A percentile compares a stretch with the other conserved stretches of the same genome.
Evolutionary conservation across 2,113 vertebrate genomes (phyloP).

Genomic region (Oreotragus oreotragus): DNA sequence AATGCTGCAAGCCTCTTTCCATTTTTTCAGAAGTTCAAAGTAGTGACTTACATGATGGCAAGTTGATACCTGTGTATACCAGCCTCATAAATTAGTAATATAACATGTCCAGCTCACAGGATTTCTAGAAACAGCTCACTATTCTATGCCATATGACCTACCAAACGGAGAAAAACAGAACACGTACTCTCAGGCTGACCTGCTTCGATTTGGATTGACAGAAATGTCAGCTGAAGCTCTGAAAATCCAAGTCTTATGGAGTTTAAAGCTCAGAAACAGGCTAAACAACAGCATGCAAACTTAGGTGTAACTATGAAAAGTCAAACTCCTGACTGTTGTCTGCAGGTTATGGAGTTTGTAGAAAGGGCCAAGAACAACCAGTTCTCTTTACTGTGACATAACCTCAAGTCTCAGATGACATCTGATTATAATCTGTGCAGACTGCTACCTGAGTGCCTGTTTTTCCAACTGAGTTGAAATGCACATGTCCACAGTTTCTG

Average conservation of each 20-base stretch:
- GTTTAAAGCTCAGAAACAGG: not conserved
- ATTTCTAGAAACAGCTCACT: not conserved
- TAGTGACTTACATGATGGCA: not conserved
- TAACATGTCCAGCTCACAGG: not conserved
- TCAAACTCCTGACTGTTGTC: not conserved
- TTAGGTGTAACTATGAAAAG: not conserved
- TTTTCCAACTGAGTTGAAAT: slow-evolving; percentile 38
- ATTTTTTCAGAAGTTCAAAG: not conserved
- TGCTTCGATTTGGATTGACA: not conserved
- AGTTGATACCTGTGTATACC: not conserved
- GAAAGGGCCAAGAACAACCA: slow-evolving; percentile 2
- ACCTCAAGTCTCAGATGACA: slow-evolving; percentile 43
- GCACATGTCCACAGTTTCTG: not conserved
- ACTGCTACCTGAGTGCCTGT: slow-evolving; percentile 12
- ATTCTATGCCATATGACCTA: not conserved
- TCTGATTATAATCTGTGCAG: slow-evolving; percentile 47
- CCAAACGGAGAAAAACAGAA: not conserved
- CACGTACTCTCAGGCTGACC: not conserved
- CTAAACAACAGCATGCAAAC: not conserved
- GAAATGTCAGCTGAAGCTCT: slow-evolving; percentile 23
- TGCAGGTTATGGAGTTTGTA: not conserved
- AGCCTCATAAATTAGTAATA: slow-evolving; percentile 6
- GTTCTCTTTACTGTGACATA: slow-evolving; percentile 14
- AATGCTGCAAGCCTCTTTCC: not conserved
- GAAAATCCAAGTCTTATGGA: not conserved